These are phyloP conservation scores for Pituophis catenifer DNA, from an alignment of 2,113 vertebrate genomes.

Conservation along the genomic window DNA sequence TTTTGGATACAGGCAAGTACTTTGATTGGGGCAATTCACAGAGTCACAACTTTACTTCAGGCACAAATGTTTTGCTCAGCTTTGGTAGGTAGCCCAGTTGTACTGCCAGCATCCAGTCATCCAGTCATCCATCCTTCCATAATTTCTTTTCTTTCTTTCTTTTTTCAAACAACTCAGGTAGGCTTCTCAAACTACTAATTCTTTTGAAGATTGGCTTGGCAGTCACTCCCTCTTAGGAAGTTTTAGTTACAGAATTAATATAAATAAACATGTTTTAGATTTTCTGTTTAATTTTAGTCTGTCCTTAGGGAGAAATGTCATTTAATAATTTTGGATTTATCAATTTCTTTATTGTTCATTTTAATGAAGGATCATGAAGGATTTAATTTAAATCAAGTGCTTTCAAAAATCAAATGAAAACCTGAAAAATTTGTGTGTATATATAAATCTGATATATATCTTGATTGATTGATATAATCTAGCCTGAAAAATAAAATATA, in stretches of 20 bases:
- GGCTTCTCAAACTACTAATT: neutral
- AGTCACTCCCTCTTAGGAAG: neutral
- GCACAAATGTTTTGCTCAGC: neutral
- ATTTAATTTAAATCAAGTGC: neutral
- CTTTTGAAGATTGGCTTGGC: neutral
- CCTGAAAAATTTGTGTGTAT: neutral
- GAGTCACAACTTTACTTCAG: slow-evolving; percentile 5
- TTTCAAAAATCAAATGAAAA: neutral
- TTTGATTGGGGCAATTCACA: slow-evolving; percentile 1
- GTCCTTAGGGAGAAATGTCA: neutral
- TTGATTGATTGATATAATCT: neutral
- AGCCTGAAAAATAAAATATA: neutral
- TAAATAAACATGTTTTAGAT: neutral
- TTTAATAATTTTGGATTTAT: neutral
- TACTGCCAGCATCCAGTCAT: neutral
- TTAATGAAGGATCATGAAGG: neutral
- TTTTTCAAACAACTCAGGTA: neutral
- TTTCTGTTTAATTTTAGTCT: neutral
- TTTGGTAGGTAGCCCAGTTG: neutral
- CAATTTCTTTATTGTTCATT: neutral
- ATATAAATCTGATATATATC: neutral
- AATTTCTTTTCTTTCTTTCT: neutral
- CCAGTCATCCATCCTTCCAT: neutral
- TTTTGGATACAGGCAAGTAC: neutral
- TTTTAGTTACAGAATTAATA: neutral